Base-by-base conservation (phyloP, 2,113 vertebrate genomes). In the Urocynchramus pylzowi region DNA sequence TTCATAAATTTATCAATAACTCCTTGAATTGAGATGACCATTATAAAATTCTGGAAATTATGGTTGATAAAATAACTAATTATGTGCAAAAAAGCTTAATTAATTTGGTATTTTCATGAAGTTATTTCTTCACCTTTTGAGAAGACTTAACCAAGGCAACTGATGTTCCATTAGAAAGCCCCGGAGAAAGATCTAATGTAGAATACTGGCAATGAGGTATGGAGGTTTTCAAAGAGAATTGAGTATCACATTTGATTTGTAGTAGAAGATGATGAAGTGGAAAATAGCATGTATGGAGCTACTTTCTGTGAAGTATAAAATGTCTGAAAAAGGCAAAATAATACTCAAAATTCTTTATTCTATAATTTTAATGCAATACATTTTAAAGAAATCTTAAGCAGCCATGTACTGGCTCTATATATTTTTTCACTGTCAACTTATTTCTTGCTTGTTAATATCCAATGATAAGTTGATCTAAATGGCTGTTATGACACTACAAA, bases 91-190 rank as follows among this genome's bases (percentile, higher is more conserved):
- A 89, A 59, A 63, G 19, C 37, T 53, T 76, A 35, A 79, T 89
- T 84, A 52, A 65, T 92, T 92, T 81, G 59, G 3, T 65, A 49
- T 11, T 77, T 94, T 22, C 8, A 15, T 56, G 27, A 90, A 47
- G 20, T 73, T 85, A 49, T 89, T 96, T 91, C 18, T 90, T 93
- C 44, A 27, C 6, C 52, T 74, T 95, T 91, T 83, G 35, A 54
- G 75, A 84, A 87, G 85, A 83, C 45, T 93, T 93, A 89, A 60
- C 71, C 11, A 60, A 87, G 20, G 45, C 65, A 96, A 45, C 39
- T 93, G 52, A 56, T 76, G 42, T 87, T 91, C 22, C 13, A 16
- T 82, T 89, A 90, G 50, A 85, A 93, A 80, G 52, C 44, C 47
- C 26, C 30, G 69, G 52, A 75, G 87, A n/a, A 87, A 83, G 39